These are phyloP conservation scores for Pitangus sulphuratus DNA, from an alignment of 2,797 vertebrate genomes.

Conservation along the genomic window DNA sequence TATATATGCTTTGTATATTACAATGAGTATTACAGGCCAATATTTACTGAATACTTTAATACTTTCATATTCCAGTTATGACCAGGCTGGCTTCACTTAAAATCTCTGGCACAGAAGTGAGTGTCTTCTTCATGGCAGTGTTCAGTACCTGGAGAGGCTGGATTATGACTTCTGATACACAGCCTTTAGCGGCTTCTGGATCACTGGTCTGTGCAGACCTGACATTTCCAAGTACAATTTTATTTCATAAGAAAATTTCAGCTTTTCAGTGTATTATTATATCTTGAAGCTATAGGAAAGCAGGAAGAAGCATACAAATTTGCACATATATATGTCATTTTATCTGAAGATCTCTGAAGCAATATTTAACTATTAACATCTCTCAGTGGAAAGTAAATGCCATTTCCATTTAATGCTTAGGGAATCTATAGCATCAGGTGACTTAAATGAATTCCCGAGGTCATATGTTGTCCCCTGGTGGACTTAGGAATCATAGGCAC, in stretches of 20 bases:
- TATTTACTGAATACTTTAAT: neutral
- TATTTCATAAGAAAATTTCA: conserved; percentile 3
- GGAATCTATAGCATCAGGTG: neutral
- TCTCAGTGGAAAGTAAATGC: conserved; percentile 2
- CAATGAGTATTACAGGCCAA: neutral
- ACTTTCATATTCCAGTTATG: neutral
- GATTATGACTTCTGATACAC: neutral
- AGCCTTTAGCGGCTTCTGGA: neutral
- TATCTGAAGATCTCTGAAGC: neutral
- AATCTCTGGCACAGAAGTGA: neutral
- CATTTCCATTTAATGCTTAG: neutral
- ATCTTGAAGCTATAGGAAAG: conserved; percentile 7
- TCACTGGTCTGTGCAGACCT: neutral
- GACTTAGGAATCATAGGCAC: neutral
- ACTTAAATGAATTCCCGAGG: conserved; percentile 7
- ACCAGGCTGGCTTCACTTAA: neutral
- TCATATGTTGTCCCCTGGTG: neutral
- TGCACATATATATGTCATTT: conserved; percentile 24
- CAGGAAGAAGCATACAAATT: conserved; percentile 8
- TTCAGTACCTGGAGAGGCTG: neutral
- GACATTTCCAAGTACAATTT: conserved; percentile 26
- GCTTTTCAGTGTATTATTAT: neutral
- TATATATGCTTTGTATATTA: neutral
- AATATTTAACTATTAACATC: conserved; percentile 30
- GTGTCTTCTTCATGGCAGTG: rapidly evolving